Percentiles rank a stretch among this genome's conserved stretches.
These are phyloP conservation scores for Allolobophora icterica DNA, from an alignment of 2,888 invertebrate species.

Conservation along the genomic window DNA sequence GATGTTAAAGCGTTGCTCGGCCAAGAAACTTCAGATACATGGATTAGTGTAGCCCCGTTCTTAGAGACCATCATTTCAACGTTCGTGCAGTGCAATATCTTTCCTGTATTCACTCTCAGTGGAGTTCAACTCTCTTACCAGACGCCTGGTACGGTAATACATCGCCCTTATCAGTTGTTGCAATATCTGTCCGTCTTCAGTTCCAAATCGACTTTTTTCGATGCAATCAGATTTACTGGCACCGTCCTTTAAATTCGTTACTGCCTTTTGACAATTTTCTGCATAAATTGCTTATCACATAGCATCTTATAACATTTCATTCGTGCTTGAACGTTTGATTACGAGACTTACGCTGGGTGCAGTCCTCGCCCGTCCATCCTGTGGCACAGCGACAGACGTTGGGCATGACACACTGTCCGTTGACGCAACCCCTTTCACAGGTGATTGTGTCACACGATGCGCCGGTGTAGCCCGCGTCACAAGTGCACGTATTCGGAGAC, in stretches of 20 bases:
- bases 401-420: conserved; percentile 36
- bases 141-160: no score
- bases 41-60: not conserved
- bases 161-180: no score
- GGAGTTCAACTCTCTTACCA: no score
- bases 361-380: conserved; percentile 42
- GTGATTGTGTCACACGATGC: not conserved
- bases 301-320: no score
- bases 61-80: not conserved
- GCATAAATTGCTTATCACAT: no score
- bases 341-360: conserved; percentile 32
- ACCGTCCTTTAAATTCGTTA: no score
- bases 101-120: not conserved
- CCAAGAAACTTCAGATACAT: not conserved
- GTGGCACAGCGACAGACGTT: conserved; percentile 40
- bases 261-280: no score
- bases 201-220: no score
- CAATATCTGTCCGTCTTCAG: no score
- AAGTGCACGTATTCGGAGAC: conserved; percentile 21
- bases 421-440: conserved; percentile 35
- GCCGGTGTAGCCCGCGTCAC: conserved; percentile 31
- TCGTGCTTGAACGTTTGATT: not conserved
- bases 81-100: not conserved
- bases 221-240: no score
- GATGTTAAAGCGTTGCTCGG: no score